Evolutionary conservation across 2,888 invertebrate genomes (phyloP).

Genomic region (Pycnomerus fuliginosus): DNA sequence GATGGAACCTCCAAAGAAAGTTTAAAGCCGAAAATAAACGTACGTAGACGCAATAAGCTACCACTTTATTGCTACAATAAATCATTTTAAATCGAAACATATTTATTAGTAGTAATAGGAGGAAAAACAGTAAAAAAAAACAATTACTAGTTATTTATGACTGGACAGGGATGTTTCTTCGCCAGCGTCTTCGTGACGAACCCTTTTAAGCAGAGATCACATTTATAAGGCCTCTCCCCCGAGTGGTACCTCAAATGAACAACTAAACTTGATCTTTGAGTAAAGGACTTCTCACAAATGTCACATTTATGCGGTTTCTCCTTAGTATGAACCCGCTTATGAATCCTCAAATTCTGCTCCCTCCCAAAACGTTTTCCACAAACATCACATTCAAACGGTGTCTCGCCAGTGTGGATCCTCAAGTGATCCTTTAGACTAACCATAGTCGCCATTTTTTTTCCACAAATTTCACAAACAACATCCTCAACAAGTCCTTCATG

Average conservation of each 20-base stretch:
- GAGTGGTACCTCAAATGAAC: slow-evolving; percentile 20
- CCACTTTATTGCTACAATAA: slow-evolving; percentile 53
- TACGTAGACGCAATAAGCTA: slow-evolving; percentile 42
- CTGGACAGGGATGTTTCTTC: background rate
- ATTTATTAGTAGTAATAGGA: too few species aligned
- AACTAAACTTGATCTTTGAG: slow-evolving; percentile 10
- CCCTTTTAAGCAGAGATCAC: too few species aligned
- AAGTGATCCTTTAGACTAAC: too few species aligned
- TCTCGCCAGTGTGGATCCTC: too few species aligned
- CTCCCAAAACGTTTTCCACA: too few species aligned
- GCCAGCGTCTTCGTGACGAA: too few species aligned
- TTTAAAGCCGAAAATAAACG: background rate
- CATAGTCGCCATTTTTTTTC: too few species aligned
- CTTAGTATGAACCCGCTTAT: slow-evolving; percentile 43
- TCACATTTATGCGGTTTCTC: slow-evolving; percentile 22
- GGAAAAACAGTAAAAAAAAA: too few species aligned
- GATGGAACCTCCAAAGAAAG: background rate
- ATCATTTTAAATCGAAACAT: too few species aligned
- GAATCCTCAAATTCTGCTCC: slow-evolving; percentile 35
- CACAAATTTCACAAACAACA: too few species aligned
- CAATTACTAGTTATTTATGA: background rate
- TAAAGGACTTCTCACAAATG: slow-evolving; percentile 24
- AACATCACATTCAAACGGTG: too few species aligned
- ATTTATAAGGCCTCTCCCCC: slow-evolving; percentile 20
- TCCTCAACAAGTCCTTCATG: too few species aligned